These are phyloP conservation scores for Prunella strophiata DNA, from an alignment of 2,797 vertebrate genomes.

Conservation along the genomic window DNA sequence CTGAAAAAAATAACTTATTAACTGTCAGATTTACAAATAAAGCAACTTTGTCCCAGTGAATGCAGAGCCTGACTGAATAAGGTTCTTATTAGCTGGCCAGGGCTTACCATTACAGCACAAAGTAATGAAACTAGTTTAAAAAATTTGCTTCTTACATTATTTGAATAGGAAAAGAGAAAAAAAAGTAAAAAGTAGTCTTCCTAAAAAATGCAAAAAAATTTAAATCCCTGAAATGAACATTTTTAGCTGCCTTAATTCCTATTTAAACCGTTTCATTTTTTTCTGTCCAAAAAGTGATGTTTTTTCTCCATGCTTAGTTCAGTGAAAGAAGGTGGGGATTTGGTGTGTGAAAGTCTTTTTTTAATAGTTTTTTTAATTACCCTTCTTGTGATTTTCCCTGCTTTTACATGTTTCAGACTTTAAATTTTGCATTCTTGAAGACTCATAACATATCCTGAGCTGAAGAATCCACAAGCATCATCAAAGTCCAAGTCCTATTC, in stretches of 20 bases:
- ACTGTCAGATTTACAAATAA: slow-evolving; percentile 16
- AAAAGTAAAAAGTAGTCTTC: accelerated
- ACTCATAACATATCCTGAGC: not conserved
- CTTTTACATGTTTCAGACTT: not conserved
- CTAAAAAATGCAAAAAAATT: not conserved
- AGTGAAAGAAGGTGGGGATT: not conserved
- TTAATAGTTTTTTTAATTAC: accelerated
- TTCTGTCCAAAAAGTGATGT: not conserved
- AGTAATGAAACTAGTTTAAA: not conserved
- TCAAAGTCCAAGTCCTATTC: not conserved
- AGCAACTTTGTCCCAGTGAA: not conserved
- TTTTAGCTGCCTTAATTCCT: not conserved
- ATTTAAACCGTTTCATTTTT: not conserved
- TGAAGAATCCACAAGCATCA: not conserved
- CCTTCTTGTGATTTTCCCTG: not conserved
- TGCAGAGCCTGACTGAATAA: not conserved
- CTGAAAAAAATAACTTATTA: not conserved
- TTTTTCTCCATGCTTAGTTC: not conserved
- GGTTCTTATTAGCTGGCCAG: not conserved
- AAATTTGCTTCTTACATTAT: not conserved
- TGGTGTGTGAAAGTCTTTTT: not conserved
- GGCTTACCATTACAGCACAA: not conserved
- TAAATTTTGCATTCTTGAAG: not conserved
- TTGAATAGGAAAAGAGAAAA: not conserved
- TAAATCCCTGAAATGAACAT: not conserved